Percentiles rank a stretch among this genome's conserved stretches.
phyloP scores from a whole-genome alignment of 1,140 invertebrate genomes.

The Zaprionus vittiger region DNA sequence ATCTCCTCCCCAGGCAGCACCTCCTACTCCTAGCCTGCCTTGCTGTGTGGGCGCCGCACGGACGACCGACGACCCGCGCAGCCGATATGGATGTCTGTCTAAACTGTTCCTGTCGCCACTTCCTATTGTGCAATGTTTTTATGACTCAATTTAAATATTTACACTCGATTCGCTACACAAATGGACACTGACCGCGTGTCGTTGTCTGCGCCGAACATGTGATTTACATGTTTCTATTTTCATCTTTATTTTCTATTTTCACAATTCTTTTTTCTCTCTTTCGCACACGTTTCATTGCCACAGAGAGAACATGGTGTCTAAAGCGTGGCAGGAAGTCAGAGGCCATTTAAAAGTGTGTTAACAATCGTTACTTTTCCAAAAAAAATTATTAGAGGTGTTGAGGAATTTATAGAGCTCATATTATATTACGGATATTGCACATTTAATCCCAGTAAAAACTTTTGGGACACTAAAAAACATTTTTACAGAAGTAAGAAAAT shows the following conservation, averaged over 20 bases:
- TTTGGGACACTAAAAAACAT: too few species aligned
- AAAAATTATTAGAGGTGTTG: neutral
- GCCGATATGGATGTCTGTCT: constrained; percentile 63
- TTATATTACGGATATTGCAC: neutral
- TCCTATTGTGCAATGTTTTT: constrained; percentile 64
- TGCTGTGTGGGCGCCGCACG: constrained; percentile 42
- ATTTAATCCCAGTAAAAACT: neutral
- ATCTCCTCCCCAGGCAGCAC: neutral
- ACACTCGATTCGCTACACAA: constrained; percentile 39
- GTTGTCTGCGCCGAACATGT: constrained; percentile 37
- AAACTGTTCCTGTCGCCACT: constrained; percentile 49
- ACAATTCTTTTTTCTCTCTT: constrained; percentile 6
- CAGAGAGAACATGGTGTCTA: constrained; percentile 20
- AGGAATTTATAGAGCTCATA: neutral
- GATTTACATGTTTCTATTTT: constrained; percentile 62
- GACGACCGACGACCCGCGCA: constrained; percentile 9
- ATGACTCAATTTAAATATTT: constrained; percentile 78
- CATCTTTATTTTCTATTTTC: neutral
- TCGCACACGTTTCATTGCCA: constrained; percentile 65
- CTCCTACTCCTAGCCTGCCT: neutral
- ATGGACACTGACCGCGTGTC: constrained; percentile 37
- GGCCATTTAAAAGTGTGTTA: constrained; percentile 57
- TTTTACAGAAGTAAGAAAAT: too few species aligned
- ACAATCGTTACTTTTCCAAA: constrained; percentile 12
- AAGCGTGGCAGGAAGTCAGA: constrained; percentile 64